A percentile compares a stretch with the other conserved stretches of the same genome.
These are phyloP conservation scores for Parotia lawesii DNA, from an alignment of 2,113 vertebrate genomes.

Conservation along the genomic window DNA sequence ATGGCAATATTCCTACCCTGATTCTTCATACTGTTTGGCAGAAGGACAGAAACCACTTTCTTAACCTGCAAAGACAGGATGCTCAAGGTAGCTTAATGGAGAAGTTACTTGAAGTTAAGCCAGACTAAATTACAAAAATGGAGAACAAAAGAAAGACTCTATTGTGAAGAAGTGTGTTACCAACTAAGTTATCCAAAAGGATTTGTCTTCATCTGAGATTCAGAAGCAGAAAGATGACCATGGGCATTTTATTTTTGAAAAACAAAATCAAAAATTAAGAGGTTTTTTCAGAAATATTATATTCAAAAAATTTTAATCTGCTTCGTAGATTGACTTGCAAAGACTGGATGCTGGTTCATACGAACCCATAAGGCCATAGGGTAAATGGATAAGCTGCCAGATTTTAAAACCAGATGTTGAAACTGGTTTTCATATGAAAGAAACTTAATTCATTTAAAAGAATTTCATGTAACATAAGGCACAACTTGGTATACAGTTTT, in stretches of 20 bases:
- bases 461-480: not conserved
- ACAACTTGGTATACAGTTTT: not conserved
- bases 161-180: not conserved
- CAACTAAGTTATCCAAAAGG: not conserved
- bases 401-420: not conserved
- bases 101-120: conserved; percentile 26
- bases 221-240: not conserved
- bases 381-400: not conserved
- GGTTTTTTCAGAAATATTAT: not conserved
- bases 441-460: not conserved
- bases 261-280: not conserved
- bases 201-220: not conserved
- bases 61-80: conserved; percentile 51
- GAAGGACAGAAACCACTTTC: conserved; percentile 20
- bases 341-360: not conserved
- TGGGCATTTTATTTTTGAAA: not conserved
- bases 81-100: not conserved
- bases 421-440: not conserved
- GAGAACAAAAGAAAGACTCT: conserved; percentile 30
- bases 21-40: conserved; percentile 31
- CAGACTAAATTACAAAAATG: conserved; percentile 27
- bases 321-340: not conserved
- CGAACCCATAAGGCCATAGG: not conserved
- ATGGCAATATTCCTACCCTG: not conserved
- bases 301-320: not conserved